Evolutionary conservation across 64 coral and sea anemone genomes (phyloP).

Genomic region (Stylophora pistillata): DNA sequence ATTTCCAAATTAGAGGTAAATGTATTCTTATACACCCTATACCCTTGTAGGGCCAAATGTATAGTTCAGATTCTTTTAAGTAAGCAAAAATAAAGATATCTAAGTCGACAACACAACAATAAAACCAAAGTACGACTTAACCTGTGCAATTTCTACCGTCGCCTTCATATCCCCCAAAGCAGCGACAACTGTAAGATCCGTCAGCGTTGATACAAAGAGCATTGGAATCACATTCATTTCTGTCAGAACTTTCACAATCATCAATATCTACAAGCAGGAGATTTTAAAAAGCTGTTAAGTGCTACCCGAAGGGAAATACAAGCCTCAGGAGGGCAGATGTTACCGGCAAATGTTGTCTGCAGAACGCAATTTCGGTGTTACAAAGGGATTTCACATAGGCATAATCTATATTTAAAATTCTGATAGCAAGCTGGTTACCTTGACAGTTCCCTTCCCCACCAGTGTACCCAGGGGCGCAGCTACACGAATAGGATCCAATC

Average conservation of each 20-base stretch:
- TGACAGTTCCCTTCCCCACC: slow-evolving; percentile 20
- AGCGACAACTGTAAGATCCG: background rate
- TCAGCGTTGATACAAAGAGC: slow-evolving; percentile 5
- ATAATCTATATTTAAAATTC: too few relatives aligned
- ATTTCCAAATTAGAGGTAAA: too few relatives aligned
- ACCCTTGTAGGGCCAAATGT: too few relatives aligned
- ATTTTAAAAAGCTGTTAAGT: too few relatives aligned
- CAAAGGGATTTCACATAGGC: too few relatives aligned
- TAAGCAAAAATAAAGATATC: background rate
- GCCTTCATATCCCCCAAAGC: background rate
- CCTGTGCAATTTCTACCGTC: slow-evolving; percentile 5
- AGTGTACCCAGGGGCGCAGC: slow-evolving; percentile 9
- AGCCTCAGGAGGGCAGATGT: too few relatives aligned
- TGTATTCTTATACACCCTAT: too few relatives aligned
- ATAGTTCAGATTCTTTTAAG: background rate
- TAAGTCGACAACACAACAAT: too few relatives aligned
- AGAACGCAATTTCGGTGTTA: too few relatives aligned
- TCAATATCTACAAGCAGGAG: background rate
- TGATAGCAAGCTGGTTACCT: too few relatives aligned
- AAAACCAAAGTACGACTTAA: background rate
- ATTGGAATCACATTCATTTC: background rate
- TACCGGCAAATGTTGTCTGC: too few relatives aligned
- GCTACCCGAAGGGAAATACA: too few relatives aligned
- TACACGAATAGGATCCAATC: slow-evolving; percentile 1
- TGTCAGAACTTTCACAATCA: background rate